phyloP scores from a whole-genome alignment of 2,113 vertebrate genomes.

The Romanogobio albipinnatus region DNA sequence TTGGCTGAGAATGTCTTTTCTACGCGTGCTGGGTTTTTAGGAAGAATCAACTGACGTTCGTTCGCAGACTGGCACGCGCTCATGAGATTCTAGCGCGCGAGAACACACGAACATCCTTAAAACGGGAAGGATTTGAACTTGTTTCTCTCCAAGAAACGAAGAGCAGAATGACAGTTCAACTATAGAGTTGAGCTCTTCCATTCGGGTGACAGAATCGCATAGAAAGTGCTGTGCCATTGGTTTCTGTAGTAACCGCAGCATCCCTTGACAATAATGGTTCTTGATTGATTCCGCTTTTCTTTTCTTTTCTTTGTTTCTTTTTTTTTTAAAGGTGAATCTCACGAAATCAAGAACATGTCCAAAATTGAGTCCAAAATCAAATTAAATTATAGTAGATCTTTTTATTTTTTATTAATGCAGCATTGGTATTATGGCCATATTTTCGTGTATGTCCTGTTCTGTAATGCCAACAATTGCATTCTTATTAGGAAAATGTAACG shows the following conservation, averaged over 20 bases:
- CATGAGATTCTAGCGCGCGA: slow-evolving; percentile 2
- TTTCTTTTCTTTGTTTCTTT: too few relatives aligned
- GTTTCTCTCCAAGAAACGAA: neutral
- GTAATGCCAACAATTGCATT: too few relatives aligned
- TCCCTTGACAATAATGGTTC: neutral
- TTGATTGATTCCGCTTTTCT: neutral
- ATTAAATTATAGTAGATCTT: neutral
- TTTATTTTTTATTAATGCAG: neutral
- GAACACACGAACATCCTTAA: neutral
- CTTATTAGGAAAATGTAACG: too few relatives aligned
- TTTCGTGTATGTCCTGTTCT: too few relatives aligned
- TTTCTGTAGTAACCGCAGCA: slow-evolving; percentile 15
- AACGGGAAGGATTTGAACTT: neutral
- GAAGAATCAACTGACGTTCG: slow-evolving; percentile 15
- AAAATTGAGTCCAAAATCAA: neutral
- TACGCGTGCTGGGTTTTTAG: neutral
- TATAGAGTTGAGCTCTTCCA: neutral
- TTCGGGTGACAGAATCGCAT: neutral
- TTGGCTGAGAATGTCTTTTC: slow-evolving; percentile 39
- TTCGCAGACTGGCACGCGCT: neutral
- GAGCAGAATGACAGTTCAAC: neutral
- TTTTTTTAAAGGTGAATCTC: neutral
- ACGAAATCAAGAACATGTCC: neutral
- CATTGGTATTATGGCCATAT: neutral
- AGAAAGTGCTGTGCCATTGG: neutral